These are phyloP conservation scores for Orycteropus afer DNA, from an alignment of 2,113 vertebrate species.

Conservation along the genomic window DNA sequence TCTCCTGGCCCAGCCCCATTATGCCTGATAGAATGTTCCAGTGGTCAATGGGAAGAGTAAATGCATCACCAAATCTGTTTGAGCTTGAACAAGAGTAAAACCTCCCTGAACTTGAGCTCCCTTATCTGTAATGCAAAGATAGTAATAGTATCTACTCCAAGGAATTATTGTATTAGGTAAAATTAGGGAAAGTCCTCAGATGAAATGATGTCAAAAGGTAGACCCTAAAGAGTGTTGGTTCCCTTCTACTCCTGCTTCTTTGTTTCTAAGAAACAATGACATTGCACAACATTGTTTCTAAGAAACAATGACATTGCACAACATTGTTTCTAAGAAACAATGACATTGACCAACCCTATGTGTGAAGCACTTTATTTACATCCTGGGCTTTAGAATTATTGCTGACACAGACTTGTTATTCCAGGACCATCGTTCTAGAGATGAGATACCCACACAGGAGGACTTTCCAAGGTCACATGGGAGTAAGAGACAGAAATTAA, in stretches of 20 bases:
- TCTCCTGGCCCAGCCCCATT: not conserved
- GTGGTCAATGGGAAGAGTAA: not conserved
- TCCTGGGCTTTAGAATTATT: not conserved
- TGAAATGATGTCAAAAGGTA: not conserved
- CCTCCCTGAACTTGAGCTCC: not conserved
- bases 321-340: not conserved
- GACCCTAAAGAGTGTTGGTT: not conserved
- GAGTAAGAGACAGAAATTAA: slow-evolving; percentile 38
- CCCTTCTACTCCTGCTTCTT: not conserved
- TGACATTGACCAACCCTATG: not conserved
- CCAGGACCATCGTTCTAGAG: slow-evolving; percentile 33
- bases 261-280: not conserved
- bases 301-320: not conserved
- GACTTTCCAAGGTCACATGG: slow-evolving; percentile 17
- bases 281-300: not conserved
- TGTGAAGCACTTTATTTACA: not conserved
- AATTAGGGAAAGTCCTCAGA: not conserved
- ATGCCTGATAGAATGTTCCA: not conserved
- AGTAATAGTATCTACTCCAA: not conserved
- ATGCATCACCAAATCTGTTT: too few species aligned
- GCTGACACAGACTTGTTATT: not conserved
- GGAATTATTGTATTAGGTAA: not conserved
- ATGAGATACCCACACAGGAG: slow-evolving; percentile 8
- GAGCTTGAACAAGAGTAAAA: not conserved
- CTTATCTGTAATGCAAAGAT: not conserved